Evolutionary conservation across 2,888 invertebrate genomes (phyloP), one percentile per base, ranked within the genome.

Genomic region (Tetranychus piercei): DNA sequence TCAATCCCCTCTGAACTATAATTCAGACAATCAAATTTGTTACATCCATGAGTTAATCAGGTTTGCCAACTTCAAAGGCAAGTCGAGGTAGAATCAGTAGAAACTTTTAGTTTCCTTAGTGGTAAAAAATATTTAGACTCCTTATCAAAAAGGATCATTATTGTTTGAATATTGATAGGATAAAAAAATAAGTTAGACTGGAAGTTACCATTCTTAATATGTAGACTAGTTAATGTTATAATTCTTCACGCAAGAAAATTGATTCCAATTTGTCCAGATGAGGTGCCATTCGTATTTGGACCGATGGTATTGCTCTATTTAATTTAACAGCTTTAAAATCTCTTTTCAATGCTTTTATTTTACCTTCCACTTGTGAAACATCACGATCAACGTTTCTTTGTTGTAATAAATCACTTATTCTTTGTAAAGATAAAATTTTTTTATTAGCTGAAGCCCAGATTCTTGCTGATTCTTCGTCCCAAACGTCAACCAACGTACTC

Each of bases 311-410:
- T 15, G 73, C 73, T 55, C 20, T 3, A 55, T 73, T 44, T n/a
- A 20, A 9, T 64, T 73, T 73, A 64, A 73, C 55, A 45, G 44
- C 45, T 55, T 73, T 73, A 11, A 43, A 73, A 64, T 73, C 73
- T 18, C 73, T 15, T 44, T 73, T 73, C 44, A 73, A 22, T 11
- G 73, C 73, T 55, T 73, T 73, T 2, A 73, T 73, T 55, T 73
- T 73, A 44, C 73, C 73, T 64, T 73, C 73, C 9, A 73, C 73
- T 45, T 73, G 73, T 15, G 73, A 73, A 15, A 73, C 64, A 23
- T 73, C 73, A n/a, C 73, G 45, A 55, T 73, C 73, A 8, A 73
- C 43, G 64, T 73, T 64, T 18, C 43, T 3, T 5, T 44, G 5
- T 45, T 45, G 45, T 23, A 73, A 22, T 15, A 73, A 15, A 44